phyloP scores from a whole-genome alignment of 2,113 vertebrate genomes.

The Cyphomyrus discorhynchus region DNA sequence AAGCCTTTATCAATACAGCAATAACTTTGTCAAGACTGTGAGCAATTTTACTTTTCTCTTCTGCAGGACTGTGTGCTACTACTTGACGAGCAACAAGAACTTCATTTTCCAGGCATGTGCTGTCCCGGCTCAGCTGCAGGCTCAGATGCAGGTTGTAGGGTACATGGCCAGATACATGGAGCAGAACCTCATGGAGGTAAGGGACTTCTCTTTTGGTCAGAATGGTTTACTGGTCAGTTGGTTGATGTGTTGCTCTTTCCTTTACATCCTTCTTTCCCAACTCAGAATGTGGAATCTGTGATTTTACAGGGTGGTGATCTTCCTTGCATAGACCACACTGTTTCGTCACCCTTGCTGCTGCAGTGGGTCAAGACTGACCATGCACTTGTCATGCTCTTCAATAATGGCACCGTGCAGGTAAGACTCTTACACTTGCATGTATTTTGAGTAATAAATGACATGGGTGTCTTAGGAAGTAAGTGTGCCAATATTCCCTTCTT shows the following conservation, averaged over 20 bases:
- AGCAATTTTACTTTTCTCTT: background rate
- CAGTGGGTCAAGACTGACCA: conserved; percentile 98
- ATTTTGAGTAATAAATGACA: background rate
- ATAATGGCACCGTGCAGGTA: conserved; percentile 88
- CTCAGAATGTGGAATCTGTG: background rate
- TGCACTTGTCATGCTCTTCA: conserved; percentile 94
- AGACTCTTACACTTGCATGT: background rate
- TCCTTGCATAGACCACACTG: conserved; percentile 60
- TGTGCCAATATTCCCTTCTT: background rate
- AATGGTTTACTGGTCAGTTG: background rate
- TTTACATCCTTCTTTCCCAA: background rate
- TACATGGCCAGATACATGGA: conserved; percentile 96
- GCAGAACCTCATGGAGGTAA: conserved; percentile 90
- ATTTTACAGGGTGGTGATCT: conserved; percentile 80
- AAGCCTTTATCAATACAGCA: background rate
- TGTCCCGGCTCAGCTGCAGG: conserved; percentile 79
- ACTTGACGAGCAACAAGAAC: conserved; percentile 83
- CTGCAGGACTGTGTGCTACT: conserved; percentile 82
- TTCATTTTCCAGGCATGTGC: conserved; percentile 71
- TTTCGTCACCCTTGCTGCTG: conserved; percentile 71
- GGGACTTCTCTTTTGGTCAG: conserved; percentile 13
- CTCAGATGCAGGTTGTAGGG: conserved; percentile 78
- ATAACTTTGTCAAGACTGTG: background rate
- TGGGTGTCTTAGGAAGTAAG: background rate
- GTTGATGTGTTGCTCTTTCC: background rate